These are phyloP conservation scores for Chromoteleia sp. DNA, from an alignment of 2,888 invertebrate genomes.

Conservation along the genomic window DNA sequence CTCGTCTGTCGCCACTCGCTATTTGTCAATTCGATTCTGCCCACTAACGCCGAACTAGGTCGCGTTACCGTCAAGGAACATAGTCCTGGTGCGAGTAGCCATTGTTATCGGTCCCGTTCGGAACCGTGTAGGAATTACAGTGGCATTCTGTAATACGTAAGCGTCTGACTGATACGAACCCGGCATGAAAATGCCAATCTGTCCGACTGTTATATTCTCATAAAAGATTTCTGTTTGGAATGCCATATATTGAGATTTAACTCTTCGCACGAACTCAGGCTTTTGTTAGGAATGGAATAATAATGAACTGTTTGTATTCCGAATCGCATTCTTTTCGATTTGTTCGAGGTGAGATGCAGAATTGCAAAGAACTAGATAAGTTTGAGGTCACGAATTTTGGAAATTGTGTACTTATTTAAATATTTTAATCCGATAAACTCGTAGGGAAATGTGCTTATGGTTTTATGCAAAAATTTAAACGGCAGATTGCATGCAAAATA, in stretches of 20 bases:
- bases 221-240: constrained; percentile 55
- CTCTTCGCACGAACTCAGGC: constrained; percentile 41
- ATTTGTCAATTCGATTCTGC: constrained; percentile 61
- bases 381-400: too few relatives aligned
- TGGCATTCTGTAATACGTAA: constrained; percentile 62
- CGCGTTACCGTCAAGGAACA: constrained; percentile 27
- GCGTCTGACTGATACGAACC: constrained; percentile 58
- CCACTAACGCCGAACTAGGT: constrained; percentile 52
- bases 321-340: constrained; percentile 19
- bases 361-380: too few relatives aligned
- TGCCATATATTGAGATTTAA: constrained; percentile 43
- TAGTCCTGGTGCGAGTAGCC: constrained; percentile 7
- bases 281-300: constrained; percentile 48
- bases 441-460: too few relatives aligned
- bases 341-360: too few relatives aligned
- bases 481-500: too few relatives aligned
- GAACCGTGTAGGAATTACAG: constrained; percentile 42
- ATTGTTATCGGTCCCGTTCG: constrained; percentile 46
- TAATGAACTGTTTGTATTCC: constrained; percentile 28
- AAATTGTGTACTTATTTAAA: too few relatives aligned
- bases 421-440: too few relatives aligned
- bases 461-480: too few relatives aligned
- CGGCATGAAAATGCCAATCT: constrained; percentile 61
- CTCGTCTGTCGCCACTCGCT: constrained; percentile 25
- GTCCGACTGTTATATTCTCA: constrained; percentile 51